phyloP scores from a whole-genome alignment of 2,113 vertebrate species.

The Fregetta grallaria region DNA sequence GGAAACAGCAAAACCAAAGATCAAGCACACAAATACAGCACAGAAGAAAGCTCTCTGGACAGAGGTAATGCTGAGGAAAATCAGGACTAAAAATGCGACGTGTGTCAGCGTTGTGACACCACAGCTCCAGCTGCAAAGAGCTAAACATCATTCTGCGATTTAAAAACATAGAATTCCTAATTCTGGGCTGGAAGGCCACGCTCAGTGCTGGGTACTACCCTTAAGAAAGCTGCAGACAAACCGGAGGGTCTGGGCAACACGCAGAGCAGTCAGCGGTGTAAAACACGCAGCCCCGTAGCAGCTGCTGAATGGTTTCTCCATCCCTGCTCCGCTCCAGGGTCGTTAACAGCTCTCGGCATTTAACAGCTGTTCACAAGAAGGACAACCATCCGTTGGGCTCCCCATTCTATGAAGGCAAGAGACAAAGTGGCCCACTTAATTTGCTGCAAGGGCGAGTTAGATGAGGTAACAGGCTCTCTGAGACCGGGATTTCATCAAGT shows the following conservation, averaged over 20 bases:
- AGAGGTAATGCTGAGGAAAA: neutral
- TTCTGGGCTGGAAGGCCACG: neutral
- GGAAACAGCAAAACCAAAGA: neutral
- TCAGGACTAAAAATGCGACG: accelerated
- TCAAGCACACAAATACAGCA: neutral
- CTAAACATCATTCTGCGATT: neutral
- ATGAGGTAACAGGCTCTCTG: neutral
- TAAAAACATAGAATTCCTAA: neutral
- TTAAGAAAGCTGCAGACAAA: neutral
- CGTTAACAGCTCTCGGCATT: accelerated
- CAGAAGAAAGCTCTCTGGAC: neutral
- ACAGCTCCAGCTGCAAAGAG: neutral
- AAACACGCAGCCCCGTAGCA: accelerated
- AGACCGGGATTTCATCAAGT: neutral
- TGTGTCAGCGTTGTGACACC: neutral
- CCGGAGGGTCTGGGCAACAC: neutral
- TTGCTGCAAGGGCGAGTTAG: neutral
- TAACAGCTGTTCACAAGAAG: neutral
- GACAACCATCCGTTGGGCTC: neutral
- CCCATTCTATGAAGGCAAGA: accelerated
- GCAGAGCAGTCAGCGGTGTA: neutral
- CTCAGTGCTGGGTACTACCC: accelerated
- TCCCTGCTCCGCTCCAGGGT: neutral
- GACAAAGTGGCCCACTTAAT: neutral
- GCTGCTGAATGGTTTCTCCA: neutral